Conservation (phyloP, 2,888 invertebrate species). For the Coleophora flavipennella region DNA sequence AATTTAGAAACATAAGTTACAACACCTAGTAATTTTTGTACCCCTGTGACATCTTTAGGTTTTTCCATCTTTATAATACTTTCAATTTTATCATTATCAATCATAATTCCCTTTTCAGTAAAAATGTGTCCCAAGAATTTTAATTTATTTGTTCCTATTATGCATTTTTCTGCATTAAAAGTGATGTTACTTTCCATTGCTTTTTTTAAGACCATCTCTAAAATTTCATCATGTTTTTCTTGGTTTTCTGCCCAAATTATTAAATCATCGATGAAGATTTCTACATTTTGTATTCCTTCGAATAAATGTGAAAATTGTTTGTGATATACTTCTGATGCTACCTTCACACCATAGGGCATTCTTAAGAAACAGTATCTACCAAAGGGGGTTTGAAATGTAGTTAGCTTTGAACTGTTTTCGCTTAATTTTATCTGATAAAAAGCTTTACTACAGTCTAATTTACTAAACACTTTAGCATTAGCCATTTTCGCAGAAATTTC, state of each 20-base stretch:
- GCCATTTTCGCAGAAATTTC: constrained; percentile 2
- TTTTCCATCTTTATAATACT: background rate
- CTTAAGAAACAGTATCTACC: constrained; percentile 6
- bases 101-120: background rate
- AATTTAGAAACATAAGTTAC: background rate
- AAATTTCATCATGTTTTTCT: constrained; percentile 3
- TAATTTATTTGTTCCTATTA: no score
- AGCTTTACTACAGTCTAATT: constrained; percentile 5
- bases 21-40: constrained; percentile 1
- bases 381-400: constrained; percentile 8
- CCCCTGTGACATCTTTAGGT: background rate
- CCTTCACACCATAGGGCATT: constrained; percentile 8
- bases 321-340: no score
- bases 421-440: no score
- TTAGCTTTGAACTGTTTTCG: no score
- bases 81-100: constrained; percentile 4
- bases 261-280: constrained; percentile 6
- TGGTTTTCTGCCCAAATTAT: constrained; percentile 1
- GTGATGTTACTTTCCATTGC: constrained; percentile 3
- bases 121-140: constrained; percentile 6
- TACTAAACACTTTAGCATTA: constrained; percentile 2
- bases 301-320: constrained; percentile 4
- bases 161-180: constrained; percentile 4
- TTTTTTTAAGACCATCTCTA: constrained; percentile 3
- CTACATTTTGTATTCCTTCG: constrained; percentile 3